These are phyloP conservation scores for Egretta garzetta DNA, from an alignment of 2,113 vertebrate genomes.

Conservation along the genomic window DNA sequence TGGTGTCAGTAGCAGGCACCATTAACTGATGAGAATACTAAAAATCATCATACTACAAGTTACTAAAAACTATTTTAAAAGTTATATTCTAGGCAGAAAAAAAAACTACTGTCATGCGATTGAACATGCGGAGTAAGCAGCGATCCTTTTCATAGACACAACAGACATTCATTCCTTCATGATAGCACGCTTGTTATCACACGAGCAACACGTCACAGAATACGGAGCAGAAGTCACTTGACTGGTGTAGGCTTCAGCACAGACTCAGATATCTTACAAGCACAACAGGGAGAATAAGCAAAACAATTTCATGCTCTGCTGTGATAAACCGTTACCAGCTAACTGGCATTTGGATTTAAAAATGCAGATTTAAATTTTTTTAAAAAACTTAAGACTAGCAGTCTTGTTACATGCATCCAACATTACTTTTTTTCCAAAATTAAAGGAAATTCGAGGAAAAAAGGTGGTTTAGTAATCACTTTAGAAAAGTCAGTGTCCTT, in stretches of 20 bases:
- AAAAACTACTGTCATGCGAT: fast-evolving
- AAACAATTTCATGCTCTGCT: not conserved
- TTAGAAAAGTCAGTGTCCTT: not conserved
- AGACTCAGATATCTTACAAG: not conserved
- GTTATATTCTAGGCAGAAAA: not conserved
- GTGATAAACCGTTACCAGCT: not conserved
- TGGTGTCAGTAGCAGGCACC: not conserved
- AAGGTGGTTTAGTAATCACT: not conserved
- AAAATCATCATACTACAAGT: not conserved
- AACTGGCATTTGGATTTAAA: not conserved
- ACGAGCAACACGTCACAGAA: not conserved
- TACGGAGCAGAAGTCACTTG: not conserved
- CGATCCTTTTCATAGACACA: not conserved
- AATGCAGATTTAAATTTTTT: not conserved
- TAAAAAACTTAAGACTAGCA: not conserved
- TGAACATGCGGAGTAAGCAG: not conserved
- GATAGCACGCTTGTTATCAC: not conserved
- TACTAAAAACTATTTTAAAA: not conserved
- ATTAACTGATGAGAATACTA: not conserved
- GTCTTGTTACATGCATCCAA: not conserved
- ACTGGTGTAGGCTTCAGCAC: not conserved
- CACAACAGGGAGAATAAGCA: not conserved
- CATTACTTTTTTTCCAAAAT: not conserved
- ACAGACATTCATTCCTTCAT: not conserved
- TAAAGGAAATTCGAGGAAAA: not conserved